Percentiles rank a stretch among this genome's conserved stretches.
phyloP scores from a whole-genome alignment of 2,797 vertebrate genomes.

The Acipenser ruthenus region DNA sequence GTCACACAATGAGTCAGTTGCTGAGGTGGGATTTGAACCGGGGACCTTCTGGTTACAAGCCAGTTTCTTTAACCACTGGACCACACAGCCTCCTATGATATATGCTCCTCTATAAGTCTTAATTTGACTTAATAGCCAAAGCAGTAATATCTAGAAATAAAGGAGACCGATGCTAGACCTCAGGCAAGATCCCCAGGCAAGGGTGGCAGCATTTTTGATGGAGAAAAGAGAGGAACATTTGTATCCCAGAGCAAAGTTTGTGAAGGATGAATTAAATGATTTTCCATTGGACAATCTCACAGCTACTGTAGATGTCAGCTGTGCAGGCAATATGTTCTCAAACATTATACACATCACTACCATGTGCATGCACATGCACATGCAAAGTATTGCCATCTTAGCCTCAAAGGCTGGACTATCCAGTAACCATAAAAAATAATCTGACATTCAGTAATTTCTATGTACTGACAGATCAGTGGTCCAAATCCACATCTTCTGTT shows the following conservation, averaged over 20 bases:
- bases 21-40: no score
- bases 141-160: slow-evolving; percentile 33
- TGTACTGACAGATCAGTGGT: no score
- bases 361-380: slow-evolving; percentile 30
- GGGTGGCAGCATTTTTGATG: slow-evolving; percentile 25
- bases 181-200: slow-evolving; percentile 23
- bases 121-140: slow-evolving; percentile 2
- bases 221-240: slow-evolving; percentile 30
- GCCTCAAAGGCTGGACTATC: slow-evolving; percentile 26
- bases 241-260: slow-evolving; percentile 27
- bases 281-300: slow-evolving; percentile 31
- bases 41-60: no score
- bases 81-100: no score
- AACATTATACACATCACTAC: slow-evolving; percentile 33
- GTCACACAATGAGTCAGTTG: no score
- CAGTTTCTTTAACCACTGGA: no score
- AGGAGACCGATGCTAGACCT: slow-evolving; percentile 32
- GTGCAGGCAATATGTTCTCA: slow-evolving; percentile 31
- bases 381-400: neutral
- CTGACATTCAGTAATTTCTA: neutral
- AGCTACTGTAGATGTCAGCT: slow-evolving; percentile 30
- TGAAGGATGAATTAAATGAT: slow-evolving; percentile 41
- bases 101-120: neutral
- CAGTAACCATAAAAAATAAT: slow-evolving; percentile 37
- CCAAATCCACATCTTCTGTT: no score